phyloP scores from a whole-genome alignment of 2,797 vertebrate species.

The Pygocentrus nattereri region DNA sequence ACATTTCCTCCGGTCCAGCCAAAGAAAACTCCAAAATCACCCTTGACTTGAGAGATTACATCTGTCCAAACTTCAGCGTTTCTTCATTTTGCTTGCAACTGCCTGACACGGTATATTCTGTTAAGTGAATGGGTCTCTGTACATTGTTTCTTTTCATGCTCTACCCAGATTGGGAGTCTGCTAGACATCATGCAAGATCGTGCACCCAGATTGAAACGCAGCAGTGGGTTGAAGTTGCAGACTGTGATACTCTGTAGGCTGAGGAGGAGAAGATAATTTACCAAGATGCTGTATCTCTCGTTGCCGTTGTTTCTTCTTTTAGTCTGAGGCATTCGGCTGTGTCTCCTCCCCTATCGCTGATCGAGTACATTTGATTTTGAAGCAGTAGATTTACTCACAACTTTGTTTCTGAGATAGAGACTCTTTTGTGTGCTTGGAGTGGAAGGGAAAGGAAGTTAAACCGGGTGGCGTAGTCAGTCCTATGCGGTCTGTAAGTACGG shows the following conservation, averaged over 20 bases:
- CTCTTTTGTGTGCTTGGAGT: not conserved
- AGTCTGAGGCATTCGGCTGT: not conserved
- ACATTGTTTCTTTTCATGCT: not conserved
- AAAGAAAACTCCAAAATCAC: not conserved
- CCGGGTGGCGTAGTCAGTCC: not conserved
- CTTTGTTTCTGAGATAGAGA: not conserved
- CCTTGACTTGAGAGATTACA: not conserved
- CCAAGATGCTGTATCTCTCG: not conserved
- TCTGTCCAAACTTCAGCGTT: not conserved
- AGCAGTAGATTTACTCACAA: not conserved
- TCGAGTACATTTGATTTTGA: constrained; percentile 10
- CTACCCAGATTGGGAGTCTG: not conserved
- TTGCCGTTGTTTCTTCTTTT: constrained; percentile 1
- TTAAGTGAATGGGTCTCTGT: not conserved
- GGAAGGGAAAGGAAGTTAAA: not conserved
- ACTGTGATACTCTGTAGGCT: not conserved
- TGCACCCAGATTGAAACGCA: not conserved
- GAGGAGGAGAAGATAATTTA: constrained; percentile 3
- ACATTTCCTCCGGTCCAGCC: not conserved
- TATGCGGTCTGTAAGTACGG: not conserved
- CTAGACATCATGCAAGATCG: not conserved
- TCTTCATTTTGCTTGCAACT: not conserved
- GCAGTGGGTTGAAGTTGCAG: not conserved
- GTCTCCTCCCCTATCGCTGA: not conserved
- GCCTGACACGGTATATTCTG: not conserved